Evolutionary conservation across 2,797 vertebrate genomes (phyloP).

Genomic region (Gallirallus australis): DNA sequence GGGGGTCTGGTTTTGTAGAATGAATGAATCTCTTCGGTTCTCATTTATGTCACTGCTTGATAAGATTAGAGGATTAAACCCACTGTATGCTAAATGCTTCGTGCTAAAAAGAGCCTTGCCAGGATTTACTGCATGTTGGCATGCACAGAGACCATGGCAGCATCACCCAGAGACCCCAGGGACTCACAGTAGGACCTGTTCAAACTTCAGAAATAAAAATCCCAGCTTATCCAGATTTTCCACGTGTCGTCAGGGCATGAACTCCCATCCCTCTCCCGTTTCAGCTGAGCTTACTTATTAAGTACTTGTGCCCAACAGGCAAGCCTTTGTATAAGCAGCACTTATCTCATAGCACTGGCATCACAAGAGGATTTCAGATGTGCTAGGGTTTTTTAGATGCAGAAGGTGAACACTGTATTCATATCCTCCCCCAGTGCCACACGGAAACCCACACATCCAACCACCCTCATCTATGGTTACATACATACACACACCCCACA

Average conservation of each 20-base stretch:
- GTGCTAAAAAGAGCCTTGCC: background rate
- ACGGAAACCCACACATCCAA: rapidly evolving
- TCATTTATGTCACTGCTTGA: conserved; percentile 18
- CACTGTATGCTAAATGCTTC: conserved; percentile 5
- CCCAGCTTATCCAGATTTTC: conserved; percentile 6
- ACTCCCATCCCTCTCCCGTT: background rate
- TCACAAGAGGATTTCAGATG: conserved; percentile 10
- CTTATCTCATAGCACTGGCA: conserved; percentile 1
- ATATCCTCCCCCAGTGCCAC: background rate
- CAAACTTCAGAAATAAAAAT: conserved; percentile 25
- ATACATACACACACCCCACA: background rate
- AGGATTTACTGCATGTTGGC: background rate
- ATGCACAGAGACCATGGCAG: background rate
- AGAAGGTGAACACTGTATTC: background rate
- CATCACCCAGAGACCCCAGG: background rate
- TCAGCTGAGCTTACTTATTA: conserved; percentile 16
- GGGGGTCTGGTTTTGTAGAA: background rate
- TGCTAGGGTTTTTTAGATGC: background rate
- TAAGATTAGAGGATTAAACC: conserved; percentile 55
- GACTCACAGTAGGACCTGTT: background rate
- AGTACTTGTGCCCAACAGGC: conserved; percentile 15
- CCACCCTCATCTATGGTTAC: background rate
- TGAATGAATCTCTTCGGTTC: conserved; percentile 13
- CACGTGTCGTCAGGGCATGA: background rate
- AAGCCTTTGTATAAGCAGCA: conserved; percentile 18